These are phyloP conservation scores for Psilanteris sp. DNA, from an alignment of 1,140 invertebrate species.

Conservation along the genomic window DNA sequence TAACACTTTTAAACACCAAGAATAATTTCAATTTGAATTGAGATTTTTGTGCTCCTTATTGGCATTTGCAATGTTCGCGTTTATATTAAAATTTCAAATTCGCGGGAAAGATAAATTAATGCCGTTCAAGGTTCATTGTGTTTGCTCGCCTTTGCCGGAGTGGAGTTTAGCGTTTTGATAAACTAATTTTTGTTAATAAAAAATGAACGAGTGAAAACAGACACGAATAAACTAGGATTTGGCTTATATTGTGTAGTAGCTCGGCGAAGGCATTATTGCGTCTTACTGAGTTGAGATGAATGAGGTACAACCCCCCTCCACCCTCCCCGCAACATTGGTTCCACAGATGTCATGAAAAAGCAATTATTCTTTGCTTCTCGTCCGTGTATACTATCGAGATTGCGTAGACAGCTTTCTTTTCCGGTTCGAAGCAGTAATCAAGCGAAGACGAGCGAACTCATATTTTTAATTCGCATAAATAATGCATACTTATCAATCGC, in stretches of 20 bases:
- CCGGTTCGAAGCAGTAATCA: slow-evolving; percentile 9
- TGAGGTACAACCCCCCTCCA: slow-evolving; percentile 15
- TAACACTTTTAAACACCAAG: no score
- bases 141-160: no score
- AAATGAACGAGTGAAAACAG: no score
- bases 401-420: slow-evolving; percentile 16
- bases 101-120: no score
- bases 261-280: slow-evolving; percentile 22
- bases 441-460: slow-evolving; percentile 8
- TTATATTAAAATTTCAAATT: no score
- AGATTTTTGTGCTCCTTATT: no score
- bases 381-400: slow-evolving; percentile 23
- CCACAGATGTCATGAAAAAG: slow-evolving; percentile 52
- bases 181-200: slow-evolving; percentile 4
- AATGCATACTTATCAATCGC: slow-evolving; percentile 34
- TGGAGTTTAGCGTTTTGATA: no score
- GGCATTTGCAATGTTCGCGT: no score
- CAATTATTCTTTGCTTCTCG: slow-evolving; percentile 40
- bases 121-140: no score
- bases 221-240: neutral
- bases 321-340: slow-evolving; percentile 15
- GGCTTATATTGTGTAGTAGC: slow-evolving; percentile 10
- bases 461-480: slow-evolving; percentile 72
- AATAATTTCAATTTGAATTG: no score
- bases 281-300: slow-evolving; percentile 37